phyloP scores from a whole-genome alignment of 2,797 vertebrate species.

The Sternarchorhynchus goeldii region DNA sequence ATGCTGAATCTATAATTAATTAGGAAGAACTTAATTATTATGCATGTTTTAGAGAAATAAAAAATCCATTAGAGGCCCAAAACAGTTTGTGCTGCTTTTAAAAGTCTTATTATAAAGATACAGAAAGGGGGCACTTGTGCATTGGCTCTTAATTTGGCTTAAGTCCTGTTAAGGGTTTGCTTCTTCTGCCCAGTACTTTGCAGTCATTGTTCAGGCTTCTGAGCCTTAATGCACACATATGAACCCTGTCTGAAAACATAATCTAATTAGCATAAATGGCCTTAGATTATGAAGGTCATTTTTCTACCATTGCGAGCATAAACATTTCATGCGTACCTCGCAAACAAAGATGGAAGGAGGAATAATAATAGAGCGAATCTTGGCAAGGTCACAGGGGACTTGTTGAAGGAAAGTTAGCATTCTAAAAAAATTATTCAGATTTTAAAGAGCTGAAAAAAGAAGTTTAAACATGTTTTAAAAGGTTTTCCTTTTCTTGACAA shows the following conservation, averaged over 20 bases:
- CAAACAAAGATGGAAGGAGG: constrained; percentile 53
- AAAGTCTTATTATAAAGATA: constrained; percentile 77
- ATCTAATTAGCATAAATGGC: constrained; percentile 96
- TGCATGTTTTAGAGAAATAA: constrained; percentile 84
- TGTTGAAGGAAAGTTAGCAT: constrained; percentile 44
- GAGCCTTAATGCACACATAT: constrained; percentile 88
- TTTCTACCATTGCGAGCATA: constrained; percentile 68
- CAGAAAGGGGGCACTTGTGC: constrained; percentile 70
- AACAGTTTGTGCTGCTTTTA: constrained; percentile 76
- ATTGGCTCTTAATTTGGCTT: constrained; percentile 91
- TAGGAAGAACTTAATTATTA: constrained; percentile 93
- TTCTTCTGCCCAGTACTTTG: constrained; percentile 82
- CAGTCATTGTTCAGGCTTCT: constrained; percentile 72
- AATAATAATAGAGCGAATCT: constrained; percentile 51
- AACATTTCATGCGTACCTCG: constrained; percentile 62
- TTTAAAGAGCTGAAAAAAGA: constrained; percentile 19
- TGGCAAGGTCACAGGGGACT: constrained; percentile 50
- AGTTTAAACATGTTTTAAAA: constrained; percentile 18
- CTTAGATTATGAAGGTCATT: constrained; percentile 79
- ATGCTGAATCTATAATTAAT: constrained; percentile 86
- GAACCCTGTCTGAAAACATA: constrained; percentile 86
- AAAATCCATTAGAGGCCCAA: constrained; percentile 92
- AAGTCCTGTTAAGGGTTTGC: constrained; percentile 84
- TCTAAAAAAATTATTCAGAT: constrained; percentile 32
- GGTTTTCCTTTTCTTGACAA: too few species aligned